Evolutionary conservation across 1,140 invertebrate species (phyloP).

Genomic region (Gyrodactylus salaris): DNA sequence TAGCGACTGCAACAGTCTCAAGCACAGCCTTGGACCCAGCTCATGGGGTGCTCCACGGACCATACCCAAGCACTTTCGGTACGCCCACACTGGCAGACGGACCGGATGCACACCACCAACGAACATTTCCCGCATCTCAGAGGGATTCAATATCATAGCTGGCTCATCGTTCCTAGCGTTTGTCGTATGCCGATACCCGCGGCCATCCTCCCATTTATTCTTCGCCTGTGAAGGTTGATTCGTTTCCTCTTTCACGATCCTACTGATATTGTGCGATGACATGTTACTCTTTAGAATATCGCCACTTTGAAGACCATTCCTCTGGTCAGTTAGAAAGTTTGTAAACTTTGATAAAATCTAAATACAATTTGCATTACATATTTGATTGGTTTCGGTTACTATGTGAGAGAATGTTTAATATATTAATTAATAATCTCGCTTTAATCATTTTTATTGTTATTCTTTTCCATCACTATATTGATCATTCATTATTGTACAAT

Average conservation of each 20-base stretch:
- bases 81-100: neutral
- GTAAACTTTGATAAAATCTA: neutral
- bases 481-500: no score
- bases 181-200: neutral
- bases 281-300: no score
- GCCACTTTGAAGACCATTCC: no score
- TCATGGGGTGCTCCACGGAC: neutral
- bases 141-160: neutral
- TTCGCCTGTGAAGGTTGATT: no score
- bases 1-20: neutral
- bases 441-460: no score
- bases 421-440: no score
- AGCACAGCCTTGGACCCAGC: neutral
- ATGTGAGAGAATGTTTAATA: no score
- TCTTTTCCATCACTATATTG: no score
- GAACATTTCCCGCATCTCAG: constrained; percentile 1
- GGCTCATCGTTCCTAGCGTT: neutral
- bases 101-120: neutral
- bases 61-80: neutral
- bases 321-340: neutral
- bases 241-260: neutral
- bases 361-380: no score
- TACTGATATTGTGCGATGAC: neutral
- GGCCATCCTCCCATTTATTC: neutral
- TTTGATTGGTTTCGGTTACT: no score